phyloP scores from a whole-genome alignment of 2,888 invertebrate species.

The Petrophora chlorosata region DNA sequence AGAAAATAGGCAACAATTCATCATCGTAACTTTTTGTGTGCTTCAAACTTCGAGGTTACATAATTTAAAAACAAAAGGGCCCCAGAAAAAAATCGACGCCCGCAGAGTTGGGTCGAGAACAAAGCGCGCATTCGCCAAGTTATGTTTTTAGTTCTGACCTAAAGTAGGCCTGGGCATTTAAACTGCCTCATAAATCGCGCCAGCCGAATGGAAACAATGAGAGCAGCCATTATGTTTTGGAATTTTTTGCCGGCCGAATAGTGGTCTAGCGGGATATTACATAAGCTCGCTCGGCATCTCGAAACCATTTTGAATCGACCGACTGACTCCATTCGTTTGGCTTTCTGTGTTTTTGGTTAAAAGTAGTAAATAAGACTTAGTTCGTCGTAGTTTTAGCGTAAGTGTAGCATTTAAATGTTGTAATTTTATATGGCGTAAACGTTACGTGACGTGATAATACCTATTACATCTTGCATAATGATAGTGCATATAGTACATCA shows the following conservation, averaged over 20 bases:
- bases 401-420: too few relatives aligned
- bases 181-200: constrained; percentile 77
- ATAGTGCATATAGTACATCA: background rate
- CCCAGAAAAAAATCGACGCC: constrained; percentile 61
- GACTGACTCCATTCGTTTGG: constrained; percentile 45
- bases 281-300: constrained; percentile 55
- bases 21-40: constrained; percentile 64
- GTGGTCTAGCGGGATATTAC: constrained; percentile 60
- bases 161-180: constrained; percentile 66
- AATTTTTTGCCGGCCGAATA: constrained; percentile 55
- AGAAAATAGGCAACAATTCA: constrained; percentile 54
- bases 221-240: constrained; percentile 58
- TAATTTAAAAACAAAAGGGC: constrained; percentile 78
- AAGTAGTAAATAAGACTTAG: constrained; percentile 5
- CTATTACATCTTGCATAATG: background rate
- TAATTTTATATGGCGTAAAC: too few relatives aligned
- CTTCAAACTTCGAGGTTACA: constrained; percentile 65
- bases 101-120: constrained; percentile 66
- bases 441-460: background rate
- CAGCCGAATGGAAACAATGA: constrained; percentile 70
- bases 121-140: constrained; percentile 67
- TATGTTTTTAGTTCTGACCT: constrained; percentile 62
- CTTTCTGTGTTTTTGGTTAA: constrained; percentile 39
- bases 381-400: too few relatives aligned
- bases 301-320: constrained; percentile 47